Base-by-base conservation (phyloP, 2,888 invertebrate genomes). In the Clitarchus hookeri region DNA sequence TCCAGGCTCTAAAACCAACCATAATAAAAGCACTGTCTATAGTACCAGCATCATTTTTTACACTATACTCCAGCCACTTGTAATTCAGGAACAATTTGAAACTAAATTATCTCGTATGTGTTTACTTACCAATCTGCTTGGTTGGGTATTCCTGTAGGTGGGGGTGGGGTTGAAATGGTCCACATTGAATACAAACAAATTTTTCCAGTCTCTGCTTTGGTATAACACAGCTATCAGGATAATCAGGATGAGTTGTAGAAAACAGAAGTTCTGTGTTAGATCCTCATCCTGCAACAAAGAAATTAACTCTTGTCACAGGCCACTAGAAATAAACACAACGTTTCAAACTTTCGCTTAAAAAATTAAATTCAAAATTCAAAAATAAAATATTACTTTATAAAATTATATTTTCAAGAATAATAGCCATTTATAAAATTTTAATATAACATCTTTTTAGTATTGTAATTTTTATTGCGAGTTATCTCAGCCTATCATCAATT, bases 161-260 rank as follows among this genome's bases (percentile, higher is more conserved):
- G 25, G 79, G 25, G 79, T 79, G 23, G 25, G 79, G 79, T 79
- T 79, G 79, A n/a, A 79, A 79, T 79, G 79, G 79, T 12, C 79
- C 25, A n/a, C 79, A 23, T 79, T n/a, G 79, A 79, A 79, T 79
- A 79, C 23, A n/a, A 79, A n/a, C 79, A 79, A 6, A 79, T 79
- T 79, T 79, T 79, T 79, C 79, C 79, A 79, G 25, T 79, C 79
- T 79, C 25, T 79, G n/a, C 25, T 79, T 79, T 79, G 79, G 79
- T 79, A n/a, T 79, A 27, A 26, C n/a, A 26, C 26, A 79, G 16
- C 48, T 48, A 13, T 12, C 79, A 79, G 25, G 79, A n/a, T n/a
- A 4, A 79, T 79, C n/a, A n/a, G 79, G 79, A 79, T 79, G 9
- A 79, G 79, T 79, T 8, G n/a, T 79, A 27, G 6, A 8, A 27